phyloP scores from a whole-genome alignment of 2,113 vertebrate genomes.

The Athene noctua region DNA sequence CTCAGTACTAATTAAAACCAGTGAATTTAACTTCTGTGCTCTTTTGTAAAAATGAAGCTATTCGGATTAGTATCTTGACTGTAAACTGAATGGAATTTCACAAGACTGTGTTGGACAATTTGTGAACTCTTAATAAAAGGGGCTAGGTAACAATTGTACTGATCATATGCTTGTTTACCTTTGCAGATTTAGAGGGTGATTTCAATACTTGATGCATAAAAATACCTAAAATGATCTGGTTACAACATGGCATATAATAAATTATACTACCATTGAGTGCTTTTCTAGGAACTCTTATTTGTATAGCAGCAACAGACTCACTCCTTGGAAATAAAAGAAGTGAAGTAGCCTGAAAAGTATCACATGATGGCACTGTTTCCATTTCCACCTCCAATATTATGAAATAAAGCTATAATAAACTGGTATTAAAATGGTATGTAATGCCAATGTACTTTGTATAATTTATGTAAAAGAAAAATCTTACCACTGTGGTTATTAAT shows the following conservation, averaged over 20 bases:
- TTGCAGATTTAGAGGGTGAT: conserved; percentile 32
- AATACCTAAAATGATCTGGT: not conserved
- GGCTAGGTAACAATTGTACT: not conserved
- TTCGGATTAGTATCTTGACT: conserved; percentile 23
- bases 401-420: conserved; percentile 80
- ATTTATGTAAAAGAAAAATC: conserved; percentile 77
- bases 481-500: conserved; percentile 62
- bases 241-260: conserved; percentile 1
- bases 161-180: not conserved
- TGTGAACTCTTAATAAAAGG: conserved; percentile 1
- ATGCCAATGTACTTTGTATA: conserved; percentile 67
- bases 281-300: conserved; percentile 59
- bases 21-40: not conserved
- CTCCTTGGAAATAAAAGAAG: conserved; percentile 73
- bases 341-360: conserved; percentile 91
- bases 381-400: conserved; percentile 86
- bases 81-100: conserved; percentile 13
- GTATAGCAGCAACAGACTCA: conserved; percentile 51
- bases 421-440: conserved; percentile 72
- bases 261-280: not conserved
- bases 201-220: not conserved
- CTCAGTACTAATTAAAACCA: conserved; percentile 46
- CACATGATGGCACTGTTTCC: conserved; percentile 99
- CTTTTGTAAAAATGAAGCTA: conserved; percentile 6
- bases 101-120: not conserved